Percentiles rank a stretch among this genome's conserved stretches.
Evolutionary conservation across 2,113 vertebrate species (phyloP).

Genomic region (Grantiella picta): DNA sequence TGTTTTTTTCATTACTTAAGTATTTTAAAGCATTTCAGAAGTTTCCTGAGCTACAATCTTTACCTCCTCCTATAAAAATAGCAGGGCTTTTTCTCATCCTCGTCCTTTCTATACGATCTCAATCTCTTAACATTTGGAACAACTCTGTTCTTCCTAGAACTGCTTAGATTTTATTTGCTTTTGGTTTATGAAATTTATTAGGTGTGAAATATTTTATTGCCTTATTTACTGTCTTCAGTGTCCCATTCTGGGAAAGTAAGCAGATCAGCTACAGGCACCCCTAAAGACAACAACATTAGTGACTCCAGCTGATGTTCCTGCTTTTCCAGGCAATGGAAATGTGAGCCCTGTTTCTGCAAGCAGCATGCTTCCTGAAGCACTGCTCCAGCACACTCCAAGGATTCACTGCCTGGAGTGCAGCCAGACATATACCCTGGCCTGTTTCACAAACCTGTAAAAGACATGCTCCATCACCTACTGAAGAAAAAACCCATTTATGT

Average conservation of each 20-base stretch:
- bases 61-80: background rate
- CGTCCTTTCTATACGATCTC: background rate
- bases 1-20: slow-evolving; percentile 1
- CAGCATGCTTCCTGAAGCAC: background rate
- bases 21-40: slow-evolving; percentile 14
- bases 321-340: slow-evolving; percentile 27
- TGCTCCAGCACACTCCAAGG: background rate
- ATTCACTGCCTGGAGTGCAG: background rate
- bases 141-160: background rate
- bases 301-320: slow-evolving; percentile 53
- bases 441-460: background rate
- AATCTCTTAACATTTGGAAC: background rate
- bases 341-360: background rate
- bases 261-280: slow-evolving; percentile 8
- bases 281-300: slow-evolving; percentile 30
- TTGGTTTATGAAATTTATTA: slow-evolving; percentile 40
- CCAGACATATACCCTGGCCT: background rate
- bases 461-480: background rate
- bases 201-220: slow-evolving; percentile 37
- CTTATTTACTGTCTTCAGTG: slow-evolving; percentile 30
- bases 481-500: background rate
- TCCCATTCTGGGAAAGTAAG: slow-evolving; percentile 14
- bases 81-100: background rate
- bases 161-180: background rate
- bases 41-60: background rate